Percentiles rank a stretch among this genome's conserved stretches.
Evolutionary conservation across 1,140 invertebrate species (phyloP).

Genomic region (Eupristina koningsbergeri): DNA sequence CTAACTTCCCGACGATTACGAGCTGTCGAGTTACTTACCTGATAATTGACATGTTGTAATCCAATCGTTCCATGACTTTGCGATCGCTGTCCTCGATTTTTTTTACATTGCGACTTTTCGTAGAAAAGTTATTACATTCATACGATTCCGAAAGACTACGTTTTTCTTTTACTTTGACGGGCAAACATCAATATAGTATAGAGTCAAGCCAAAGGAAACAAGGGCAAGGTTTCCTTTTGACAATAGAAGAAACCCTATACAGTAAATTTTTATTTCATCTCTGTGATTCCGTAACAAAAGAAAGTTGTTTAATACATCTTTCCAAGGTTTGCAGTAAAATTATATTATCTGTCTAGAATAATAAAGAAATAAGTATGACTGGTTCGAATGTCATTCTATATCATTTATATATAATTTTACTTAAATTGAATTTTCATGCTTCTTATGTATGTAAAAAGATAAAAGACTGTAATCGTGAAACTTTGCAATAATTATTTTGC

Average conservation of each 20-base stretch:
- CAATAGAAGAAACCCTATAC: not conserved
- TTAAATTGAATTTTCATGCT: not conserved
- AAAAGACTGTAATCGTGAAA: not conserved
- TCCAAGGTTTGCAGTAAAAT: too few species aligned
- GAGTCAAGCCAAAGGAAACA: not conserved
- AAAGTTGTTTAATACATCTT: not conserved
- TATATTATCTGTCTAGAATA: not conserved
- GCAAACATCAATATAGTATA: not conserved
- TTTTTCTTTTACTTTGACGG: not conserved
- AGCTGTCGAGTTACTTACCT: constrained; percentile 18
- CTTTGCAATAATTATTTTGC: not conserved
- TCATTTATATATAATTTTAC: too few species aligned
- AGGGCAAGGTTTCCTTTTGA: constrained; percentile 12
- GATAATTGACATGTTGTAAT: constrained; percentile 48
- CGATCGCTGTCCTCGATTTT: constrained; percentile 39
- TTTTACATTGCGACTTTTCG: constrained; percentile 22
- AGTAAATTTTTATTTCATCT: not conserved
- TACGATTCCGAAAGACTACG: not conserved
- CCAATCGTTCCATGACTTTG: constrained; percentile 39
- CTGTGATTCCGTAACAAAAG: not conserved
- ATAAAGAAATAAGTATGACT: not conserved
- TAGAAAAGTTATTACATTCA: constrained; percentile 38
- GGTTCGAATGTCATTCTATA: not conserved
- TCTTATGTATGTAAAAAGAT: not conserved
- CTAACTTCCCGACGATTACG: not conserved